Evolutionary conservation across 2,888 invertebrate genomes (phyloP).

Genomic region (Metellina segmentata): DNA sequence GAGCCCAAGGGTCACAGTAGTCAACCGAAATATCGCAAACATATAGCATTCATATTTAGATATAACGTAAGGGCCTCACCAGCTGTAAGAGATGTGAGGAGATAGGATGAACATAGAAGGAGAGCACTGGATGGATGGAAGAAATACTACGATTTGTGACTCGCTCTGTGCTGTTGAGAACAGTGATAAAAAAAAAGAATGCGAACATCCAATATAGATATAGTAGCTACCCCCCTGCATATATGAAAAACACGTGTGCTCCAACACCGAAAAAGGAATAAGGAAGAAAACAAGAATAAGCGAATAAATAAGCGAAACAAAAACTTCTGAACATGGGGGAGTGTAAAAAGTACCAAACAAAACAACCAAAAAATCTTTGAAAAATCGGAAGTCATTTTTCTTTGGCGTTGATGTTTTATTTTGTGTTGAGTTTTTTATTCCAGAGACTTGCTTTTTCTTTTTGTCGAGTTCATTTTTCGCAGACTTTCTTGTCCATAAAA

Average conservation of each 20-base stretch:
- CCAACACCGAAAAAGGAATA: not conserved
- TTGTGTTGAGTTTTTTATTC: not conserved
- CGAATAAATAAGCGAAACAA: slow-evolving; percentile 16
- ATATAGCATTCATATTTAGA: slow-evolving; percentile 59
- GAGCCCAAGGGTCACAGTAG: slow-evolving; percentile 22
- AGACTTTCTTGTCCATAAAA: not conserved
- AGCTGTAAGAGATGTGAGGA: slow-evolving; percentile 10
- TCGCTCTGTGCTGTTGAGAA: not conserved
- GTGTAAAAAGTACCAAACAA: slow-evolving; percentile 2
- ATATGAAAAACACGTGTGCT: slow-evolving; percentile 31
- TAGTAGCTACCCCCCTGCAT: slow-evolving; percentile 6
- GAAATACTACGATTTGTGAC: not conserved
- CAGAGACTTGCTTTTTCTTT: not conserved
- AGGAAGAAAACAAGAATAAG: not conserved
- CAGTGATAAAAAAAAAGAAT: not conserved
- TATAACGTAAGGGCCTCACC: slow-evolving; percentile 18
- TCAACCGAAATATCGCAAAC: slow-evolving; percentile 29
- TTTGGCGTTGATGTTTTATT: slow-evolving; percentile 36
- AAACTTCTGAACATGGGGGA: slow-evolving; percentile 2
- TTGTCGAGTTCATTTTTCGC: slow-evolving; percentile 4
- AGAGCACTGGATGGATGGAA: not conserved
- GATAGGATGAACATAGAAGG: slow-evolving; percentile 10
- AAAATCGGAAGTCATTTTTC: slow-evolving; percentile 63
- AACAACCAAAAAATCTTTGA: slow-evolving; percentile 52
- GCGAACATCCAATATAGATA: slow-evolving; percentile 26